These are phyloP conservation scores for Acrocephalus kingi DNA, from an alignment of 2,113 vertebrate genomes.

Conservation along the genomic window DNA sequence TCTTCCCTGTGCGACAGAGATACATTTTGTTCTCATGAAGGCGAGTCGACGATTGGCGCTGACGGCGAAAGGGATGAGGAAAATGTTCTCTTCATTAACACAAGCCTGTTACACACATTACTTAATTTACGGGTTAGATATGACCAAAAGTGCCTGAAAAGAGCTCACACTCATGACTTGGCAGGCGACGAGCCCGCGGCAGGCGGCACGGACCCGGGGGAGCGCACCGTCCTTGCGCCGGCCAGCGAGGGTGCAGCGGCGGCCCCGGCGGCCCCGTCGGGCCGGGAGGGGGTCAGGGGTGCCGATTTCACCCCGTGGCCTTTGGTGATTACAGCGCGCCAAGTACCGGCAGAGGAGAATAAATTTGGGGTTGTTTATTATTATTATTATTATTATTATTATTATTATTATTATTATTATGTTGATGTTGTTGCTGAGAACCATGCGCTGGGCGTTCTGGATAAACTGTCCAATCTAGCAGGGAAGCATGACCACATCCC, in stretches of 20 bases:
- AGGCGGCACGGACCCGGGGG: background rate
- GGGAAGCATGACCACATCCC: fast-evolving
- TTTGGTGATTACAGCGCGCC: background rate
- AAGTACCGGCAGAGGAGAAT: too few relatives aligned
- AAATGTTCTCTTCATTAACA: background rate
- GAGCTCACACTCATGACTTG: background rate
- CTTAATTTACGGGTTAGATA: background rate
- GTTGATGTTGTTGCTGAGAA: too few relatives aligned
- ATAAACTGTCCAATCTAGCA: background rate
- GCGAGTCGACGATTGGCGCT: background rate
- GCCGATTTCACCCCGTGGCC: fast-evolving
- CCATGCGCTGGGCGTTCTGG: fast-evolving
- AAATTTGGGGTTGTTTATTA: background rate
- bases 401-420: too few relatives aligned
- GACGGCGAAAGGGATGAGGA: background rate
- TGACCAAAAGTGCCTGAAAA: background rate
- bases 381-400: too few relatives aligned
- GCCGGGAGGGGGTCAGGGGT: fast-evolving
- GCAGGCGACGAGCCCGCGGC: background rate
- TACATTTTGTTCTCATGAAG: background rate
- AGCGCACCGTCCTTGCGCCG: background rate
- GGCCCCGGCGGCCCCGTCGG: too few relatives aligned
- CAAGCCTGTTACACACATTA: background rate
- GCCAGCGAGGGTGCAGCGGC: too few relatives aligned
- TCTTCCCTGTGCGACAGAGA: background rate